A percentile compares a stretch with the other conserved stretches of the same genome.
Evolutionary conservation across 2,888 invertebrate genomes (phyloP).

Genomic region (Euzetes globulus): DNA sequence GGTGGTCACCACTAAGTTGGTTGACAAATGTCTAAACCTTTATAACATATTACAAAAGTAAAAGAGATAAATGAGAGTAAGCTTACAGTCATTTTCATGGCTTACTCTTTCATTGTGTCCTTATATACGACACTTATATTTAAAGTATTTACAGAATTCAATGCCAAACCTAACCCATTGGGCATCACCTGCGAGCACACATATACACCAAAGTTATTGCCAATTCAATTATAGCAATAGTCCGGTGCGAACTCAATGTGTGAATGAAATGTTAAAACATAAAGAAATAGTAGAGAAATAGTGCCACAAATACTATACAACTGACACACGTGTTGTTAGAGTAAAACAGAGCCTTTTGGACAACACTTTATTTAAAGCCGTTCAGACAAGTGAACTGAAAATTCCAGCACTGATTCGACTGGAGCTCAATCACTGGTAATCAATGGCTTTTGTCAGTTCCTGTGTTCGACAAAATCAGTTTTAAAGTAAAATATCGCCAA

Average conservation of each 20-base stretch:
- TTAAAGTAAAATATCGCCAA: neutral
- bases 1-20: constrained; percentile 9
- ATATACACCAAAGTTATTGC: neutral
- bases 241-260: neutral
- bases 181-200: neutral
- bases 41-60: neutral
- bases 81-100: neutral
- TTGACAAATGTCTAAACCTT: neutral
- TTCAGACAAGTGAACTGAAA: no score
- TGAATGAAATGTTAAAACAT: neutral
- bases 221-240: neutral
- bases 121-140: neutral
- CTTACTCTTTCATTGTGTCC: neutral
- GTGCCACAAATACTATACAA: neutral
- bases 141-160: constrained; percentile 4
- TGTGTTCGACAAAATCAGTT: neutral
- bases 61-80: neutral
- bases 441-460: neutral
- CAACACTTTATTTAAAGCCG: no score
- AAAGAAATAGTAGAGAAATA: neutral
- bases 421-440: neutral
- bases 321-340: neutral
- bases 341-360: neutral
- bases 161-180: neutral
- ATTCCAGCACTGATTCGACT: neutral